A percentile compares a stretch with the other conserved stretches of the same genome.
phyloP scores from a whole-genome alignment of 1,140 invertebrate species.

The Wasmannia auropunctata region DNA sequence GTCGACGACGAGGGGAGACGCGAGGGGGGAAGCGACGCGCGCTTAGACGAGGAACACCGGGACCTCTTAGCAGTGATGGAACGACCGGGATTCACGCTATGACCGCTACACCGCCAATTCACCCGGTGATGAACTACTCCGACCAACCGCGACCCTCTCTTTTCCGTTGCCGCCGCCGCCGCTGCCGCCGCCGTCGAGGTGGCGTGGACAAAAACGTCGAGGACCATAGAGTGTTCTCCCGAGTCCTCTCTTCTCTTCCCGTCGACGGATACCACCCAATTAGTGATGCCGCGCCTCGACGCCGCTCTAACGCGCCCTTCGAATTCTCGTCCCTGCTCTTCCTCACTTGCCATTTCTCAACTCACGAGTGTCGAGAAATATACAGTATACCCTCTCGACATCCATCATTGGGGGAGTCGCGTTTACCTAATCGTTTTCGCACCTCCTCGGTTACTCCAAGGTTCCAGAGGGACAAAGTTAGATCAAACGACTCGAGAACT shows the following conservation, averaged over 20 bases:
- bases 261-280: constrained; percentile 61
- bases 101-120: constrained; percentile 79
- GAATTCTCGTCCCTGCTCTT: background rate
- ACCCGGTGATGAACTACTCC: constrained; percentile 76
- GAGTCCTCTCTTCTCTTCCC: constrained; percentile 24
- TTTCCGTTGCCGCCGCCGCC: background rate
- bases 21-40: background rate
- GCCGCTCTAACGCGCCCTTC: constrained; percentile 19
- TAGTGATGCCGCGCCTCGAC: constrained; percentile 63
- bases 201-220: constrained; percentile 53
- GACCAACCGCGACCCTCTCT: constrained; percentile 49
- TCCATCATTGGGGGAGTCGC: constrained; percentile 26
- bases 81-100: constrained; percentile 77
- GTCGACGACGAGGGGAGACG: background rate
- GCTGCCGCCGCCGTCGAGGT: constrained; percentile 15
- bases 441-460: background rate
- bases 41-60: constrained; percentile 61
- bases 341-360: background rate
- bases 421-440: constrained; percentile 28
- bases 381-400: background rate
- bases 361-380: constrained; percentile 35
- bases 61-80: constrained; percentile 77
- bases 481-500: background rate
- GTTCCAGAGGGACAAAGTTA: background rate
- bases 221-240: constrained; percentile 39